Conservation (phyloP, 2,797 vertebrate genomes). For the Pogonophryne albipinna region DNA sequence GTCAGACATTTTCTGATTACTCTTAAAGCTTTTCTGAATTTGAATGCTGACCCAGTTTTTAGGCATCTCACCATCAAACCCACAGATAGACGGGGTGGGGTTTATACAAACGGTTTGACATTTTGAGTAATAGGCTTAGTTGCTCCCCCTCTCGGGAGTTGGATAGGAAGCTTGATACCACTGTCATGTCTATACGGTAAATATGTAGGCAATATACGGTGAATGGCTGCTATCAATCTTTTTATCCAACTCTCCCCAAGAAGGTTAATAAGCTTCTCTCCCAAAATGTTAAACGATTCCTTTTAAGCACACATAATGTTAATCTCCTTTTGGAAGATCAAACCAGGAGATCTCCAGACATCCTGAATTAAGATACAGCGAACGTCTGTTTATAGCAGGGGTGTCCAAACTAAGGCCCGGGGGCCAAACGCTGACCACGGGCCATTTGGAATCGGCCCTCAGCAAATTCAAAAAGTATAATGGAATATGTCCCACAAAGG, state of each 20-base stretch:
- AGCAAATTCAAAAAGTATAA: too few species aligned
- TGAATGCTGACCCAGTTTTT: slow-evolving; percentile 16
- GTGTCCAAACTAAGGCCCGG: too few species aligned
- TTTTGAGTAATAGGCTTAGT: slow-evolving; percentile 5
- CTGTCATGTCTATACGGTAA: not conserved
- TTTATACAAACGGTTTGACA: slow-evolving; percentile 12
- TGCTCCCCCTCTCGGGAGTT: not conserved
- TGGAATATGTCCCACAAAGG: too few species aligned
- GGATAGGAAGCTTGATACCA: not conserved
- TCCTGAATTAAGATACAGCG: not conserved
- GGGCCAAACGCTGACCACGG: too few species aligned
- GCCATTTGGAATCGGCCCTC: too few species aligned
- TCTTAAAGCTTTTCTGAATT: not conserved
- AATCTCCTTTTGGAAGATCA: not conserved
- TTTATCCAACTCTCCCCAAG: not conserved
- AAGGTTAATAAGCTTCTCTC: not conserved
- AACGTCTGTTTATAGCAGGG: too few species aligned
- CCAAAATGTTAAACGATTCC: not conserved
- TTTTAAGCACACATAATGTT: not conserved
- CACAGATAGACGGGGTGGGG: not conserved
- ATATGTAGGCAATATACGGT: not conserved
- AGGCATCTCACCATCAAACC: not conserved
- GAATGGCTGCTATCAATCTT: not conserved
- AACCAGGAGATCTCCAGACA: not conserved
- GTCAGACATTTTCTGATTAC: not conserved